Conservation (phyloP, 1,140 invertebrate species). For the Pseudomyrmex pallidus region DNA sequence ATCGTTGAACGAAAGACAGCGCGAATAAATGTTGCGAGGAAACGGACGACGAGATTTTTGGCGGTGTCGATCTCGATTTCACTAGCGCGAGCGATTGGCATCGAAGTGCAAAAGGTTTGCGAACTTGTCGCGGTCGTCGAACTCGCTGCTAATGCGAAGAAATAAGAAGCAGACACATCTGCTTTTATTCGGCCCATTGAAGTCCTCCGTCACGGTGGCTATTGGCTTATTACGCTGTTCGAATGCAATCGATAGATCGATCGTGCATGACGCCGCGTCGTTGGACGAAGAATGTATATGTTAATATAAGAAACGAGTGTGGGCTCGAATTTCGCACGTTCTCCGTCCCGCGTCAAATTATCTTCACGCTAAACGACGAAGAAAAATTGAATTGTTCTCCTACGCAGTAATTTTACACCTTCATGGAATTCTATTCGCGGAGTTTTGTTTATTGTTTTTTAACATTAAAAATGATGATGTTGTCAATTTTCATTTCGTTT, state of each 20-base stretch:
- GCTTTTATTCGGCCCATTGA: background rate
- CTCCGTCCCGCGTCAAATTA: background rate
- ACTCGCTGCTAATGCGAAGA: background rate
- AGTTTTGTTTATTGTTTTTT: too few relatives aligned
- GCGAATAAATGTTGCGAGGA: too few relatives aligned
- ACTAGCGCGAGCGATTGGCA: background rate
- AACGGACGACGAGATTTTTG: background rate
- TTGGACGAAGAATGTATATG: background rate
- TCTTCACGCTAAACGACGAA: background rate
- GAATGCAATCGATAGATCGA: background rate
- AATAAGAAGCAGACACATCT: background rate
- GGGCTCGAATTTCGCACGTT: background rate
- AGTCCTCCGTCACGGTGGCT: background rate
- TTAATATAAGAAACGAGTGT: background rate
- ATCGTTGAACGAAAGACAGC: background rate
- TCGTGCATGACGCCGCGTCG: too few relatives aligned
- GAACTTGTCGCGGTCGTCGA: background rate
- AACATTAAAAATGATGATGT: background rate
- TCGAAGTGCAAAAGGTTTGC: background rate
- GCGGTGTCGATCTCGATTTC: conserved; percentile 2
- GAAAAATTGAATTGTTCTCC: background rate
- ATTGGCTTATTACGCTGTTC: background rate
- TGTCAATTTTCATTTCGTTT: background rate
- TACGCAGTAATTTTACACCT: background rate
- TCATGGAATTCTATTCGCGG: background rate